Base-by-base conservation (phyloP, 2,888 invertebrate species). In the Crocallis elinguaria region DNA sequence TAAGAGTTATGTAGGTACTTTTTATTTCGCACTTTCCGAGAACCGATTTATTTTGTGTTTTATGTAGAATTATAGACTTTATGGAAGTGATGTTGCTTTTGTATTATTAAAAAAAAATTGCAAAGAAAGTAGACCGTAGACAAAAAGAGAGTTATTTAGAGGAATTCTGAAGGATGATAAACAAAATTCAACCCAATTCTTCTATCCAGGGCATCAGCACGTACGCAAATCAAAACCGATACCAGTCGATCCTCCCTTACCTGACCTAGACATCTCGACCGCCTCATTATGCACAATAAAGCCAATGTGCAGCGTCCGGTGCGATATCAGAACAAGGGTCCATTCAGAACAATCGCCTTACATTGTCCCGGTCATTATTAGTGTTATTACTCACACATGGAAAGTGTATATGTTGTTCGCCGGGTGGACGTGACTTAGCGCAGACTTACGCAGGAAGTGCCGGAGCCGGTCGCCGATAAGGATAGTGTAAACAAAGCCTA, bases 301-400 rank as follows among this genome's bases (percentile, higher is more conserved):
- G 53, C 56, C 69, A 74, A 71, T 69, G 64, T 63, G 52, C 58
- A 25, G 60, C 75, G 71, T 79, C 78, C 79, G 77, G 79, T 68
- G 57, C 69, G 73, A 71, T 77, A 78, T 62, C 62, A 43, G 42
- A 54, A 75, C 76, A 77, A 70, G 55, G 62, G 62, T 4, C 64
- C 66, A 70, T 73, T 76, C 58, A 72, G 60, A 64, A 65, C 71
- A 67, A 67, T 64, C 64, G 63, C 65, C 62, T 60, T 73, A 80
- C 81, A 78, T 77, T 54, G 53, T 54, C 48, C 46, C 14, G 16
- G 14, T 16, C 12, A 9, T 23, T 23, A 27, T 30, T 42, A 33
- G n/a, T n/a, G n/a, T n/a, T n/a, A n/a, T n/a, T 23, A 44, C 19
- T n/a, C 13, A 39, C 19, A 11, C 32, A 39, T 21, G n/a, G 14